Base-by-base conservation (phyloP, 2,113 vertebrate genomes). In the Muntiacus muntjak region DNA sequence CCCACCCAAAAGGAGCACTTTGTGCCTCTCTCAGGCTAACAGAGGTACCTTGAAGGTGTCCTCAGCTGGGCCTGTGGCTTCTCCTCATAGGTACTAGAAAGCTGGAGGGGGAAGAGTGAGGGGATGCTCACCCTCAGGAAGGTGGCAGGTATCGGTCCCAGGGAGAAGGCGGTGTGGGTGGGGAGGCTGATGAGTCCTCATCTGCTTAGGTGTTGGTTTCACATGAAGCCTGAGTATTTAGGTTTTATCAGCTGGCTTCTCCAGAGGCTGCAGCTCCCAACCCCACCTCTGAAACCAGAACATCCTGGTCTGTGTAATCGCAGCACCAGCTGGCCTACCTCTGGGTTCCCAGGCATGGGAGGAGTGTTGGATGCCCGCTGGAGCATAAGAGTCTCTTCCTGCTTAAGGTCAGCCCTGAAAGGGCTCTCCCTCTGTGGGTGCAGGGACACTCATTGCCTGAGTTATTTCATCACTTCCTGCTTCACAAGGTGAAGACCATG, bases 321-420 rank as follows among this genome's bases (percentile, higher is more conserved):
- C 28, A 58, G 36, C 21, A 12, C 88, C 4, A 1, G 60, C 52
- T 36, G 33, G 33, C 78, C 96, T 26, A 16, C 47, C 57, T 78
- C 92, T 81, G 87, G 52, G 79, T 28, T 94, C 52, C 52, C 28
- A 50, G 36, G 57, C 71, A 26, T 5, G 11, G 55, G 57, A 92
- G 87, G 60, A 83, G 50, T 30, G 50, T 94, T 10, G 47, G 64
- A 55, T 33, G 23, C 6, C 25, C 14, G 7, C n/a, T 87, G 28
- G 60, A 28, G 33, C 9, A 16, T 62, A 45, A 95, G 64, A 91
- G 97, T 82, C 60, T 91, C 88, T 95, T 91, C 89, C 91, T 93
- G 76, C 64, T 92, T 79, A 62, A 74, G 79, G 71, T 52, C 57
- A 62, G 28, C 79, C 85, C 45, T 8, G 19, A 79, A 92, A 92